Conservation (phyloP, 2,113 vertebrate species). For the Phyllopteryx taeniolatus region DNA sequence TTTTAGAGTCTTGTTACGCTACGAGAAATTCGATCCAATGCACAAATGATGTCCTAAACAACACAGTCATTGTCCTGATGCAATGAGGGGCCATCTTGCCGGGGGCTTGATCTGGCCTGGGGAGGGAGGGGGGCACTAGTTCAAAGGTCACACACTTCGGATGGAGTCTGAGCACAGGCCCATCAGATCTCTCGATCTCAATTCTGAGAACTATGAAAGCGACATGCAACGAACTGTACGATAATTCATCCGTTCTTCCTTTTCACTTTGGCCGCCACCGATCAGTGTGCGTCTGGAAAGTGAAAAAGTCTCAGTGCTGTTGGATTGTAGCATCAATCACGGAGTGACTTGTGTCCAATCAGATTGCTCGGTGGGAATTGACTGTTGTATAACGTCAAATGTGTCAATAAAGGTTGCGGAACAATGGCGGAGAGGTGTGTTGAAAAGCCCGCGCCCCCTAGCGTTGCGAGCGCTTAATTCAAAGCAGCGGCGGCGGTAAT, state of each 20-base stretch:
- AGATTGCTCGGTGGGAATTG: neutral
- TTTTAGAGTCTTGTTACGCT: constrained; percentile 48
- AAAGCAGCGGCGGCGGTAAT: constrained; percentile 16
- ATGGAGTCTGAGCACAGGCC: constrained; percentile 37
- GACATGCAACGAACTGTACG: neutral
- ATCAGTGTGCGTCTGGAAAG: neutral
- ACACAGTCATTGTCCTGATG: constrained; percentile 64
- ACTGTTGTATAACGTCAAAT: neutral
- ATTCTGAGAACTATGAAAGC: constrained; percentile 32
- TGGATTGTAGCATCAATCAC: too few relatives aligned
- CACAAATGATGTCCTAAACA: constrained; percentile 64
- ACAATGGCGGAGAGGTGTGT: neutral
- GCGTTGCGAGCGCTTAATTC: neutral
- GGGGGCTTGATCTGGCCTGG: constrained; percentile 48
- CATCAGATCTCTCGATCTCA: constrained; percentile 34
- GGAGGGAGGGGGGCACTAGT: constrained; percentile 21
- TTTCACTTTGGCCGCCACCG: neutral
- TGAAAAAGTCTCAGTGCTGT: neutral
- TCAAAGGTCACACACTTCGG: constrained; percentile 62
- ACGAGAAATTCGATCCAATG: constrained; percentile 53
- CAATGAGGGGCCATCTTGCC: constrained; percentile 55
- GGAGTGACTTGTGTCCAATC: too few relatives aligned
- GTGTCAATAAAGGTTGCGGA: neutral
- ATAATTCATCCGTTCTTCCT: neutral
- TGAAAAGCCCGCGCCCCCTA: neutral